Conservation (phyloP, 2,888 invertebrate genomes). For the Brenthis hecate region DNA sequence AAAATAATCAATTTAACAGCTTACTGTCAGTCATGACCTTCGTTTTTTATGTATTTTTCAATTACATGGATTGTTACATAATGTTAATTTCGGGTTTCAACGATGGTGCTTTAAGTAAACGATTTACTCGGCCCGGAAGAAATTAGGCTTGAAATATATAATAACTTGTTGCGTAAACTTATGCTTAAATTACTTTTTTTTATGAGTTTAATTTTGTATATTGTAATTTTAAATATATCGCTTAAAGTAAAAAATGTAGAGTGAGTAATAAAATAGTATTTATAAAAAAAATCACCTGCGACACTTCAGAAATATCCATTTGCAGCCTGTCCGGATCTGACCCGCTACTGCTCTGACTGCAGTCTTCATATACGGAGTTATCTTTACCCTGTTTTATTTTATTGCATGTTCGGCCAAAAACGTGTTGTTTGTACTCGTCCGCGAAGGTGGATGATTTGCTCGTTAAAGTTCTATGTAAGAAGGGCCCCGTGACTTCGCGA, state of each 20-base stretch:
- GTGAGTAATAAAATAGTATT: background rate
- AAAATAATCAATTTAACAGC: slow-evolving; percentile 16
- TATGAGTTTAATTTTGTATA: too few relatives aligned
- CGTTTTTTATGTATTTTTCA: slow-evolving; percentile 14
- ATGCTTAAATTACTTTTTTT: too few relatives aligned
- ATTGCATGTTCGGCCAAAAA: slow-evolving; percentile 55
- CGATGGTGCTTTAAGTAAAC: slow-evolving; percentile 4
- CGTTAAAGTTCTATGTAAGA: slow-evolving; percentile 53
- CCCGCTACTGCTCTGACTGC: slow-evolving; percentile 86
- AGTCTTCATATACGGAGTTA: slow-evolving; percentile 80
- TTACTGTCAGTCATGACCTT: background rate
- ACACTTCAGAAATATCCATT: slow-evolving; percentile 85
- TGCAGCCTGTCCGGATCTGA: slow-evolving; percentile 89
- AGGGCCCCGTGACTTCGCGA: slow-evolving; percentile 53
- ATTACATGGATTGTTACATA: background rate
- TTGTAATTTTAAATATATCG: background rate
- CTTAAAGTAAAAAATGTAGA: background rate
- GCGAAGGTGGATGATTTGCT: slow-evolving; percentile 59
- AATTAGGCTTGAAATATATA: background rate
- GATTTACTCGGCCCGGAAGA: slow-evolving; percentile 2
- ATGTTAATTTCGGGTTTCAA: slow-evolving; percentile 6
- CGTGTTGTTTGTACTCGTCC: slow-evolving; percentile 70
- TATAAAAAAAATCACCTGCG: slow-evolving; percentile 58
- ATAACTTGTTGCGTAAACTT: too few relatives aligned
- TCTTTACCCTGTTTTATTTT: slow-evolving; percentile 67